Base-by-base conservation (phyloP, 2,113 vertebrate species). In the Macquaria australasica region DNA sequence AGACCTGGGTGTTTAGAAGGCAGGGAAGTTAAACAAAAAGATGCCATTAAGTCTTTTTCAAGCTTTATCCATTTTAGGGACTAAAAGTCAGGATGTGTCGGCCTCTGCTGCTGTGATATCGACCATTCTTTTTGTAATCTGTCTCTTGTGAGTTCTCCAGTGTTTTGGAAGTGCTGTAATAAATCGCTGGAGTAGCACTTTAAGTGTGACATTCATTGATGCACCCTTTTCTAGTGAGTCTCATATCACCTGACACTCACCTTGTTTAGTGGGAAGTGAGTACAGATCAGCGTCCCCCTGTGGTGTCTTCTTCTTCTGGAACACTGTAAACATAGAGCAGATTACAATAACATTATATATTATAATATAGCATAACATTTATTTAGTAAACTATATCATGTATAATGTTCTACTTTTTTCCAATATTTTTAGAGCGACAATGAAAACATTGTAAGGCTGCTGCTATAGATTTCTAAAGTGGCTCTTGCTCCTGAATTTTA, bases 241-340 rank as follows among this genome's bases (percentile, higher is more conserved):
- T 5, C 25, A 8, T 14, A 0, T 53, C 28, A 68, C 14, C 50
- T 41, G 10, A 16, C 14, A 39, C 72, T 77, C 94, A 98, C 97
- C 95, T 71, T 93, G 92, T 90, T 96, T 98, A 48, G 91, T 91
- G 41, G 91, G 79, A 43, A 92, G 5, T 15, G 90, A 94, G 69
- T 94, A 95, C 1, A 86, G 87, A 79, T 94, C 96, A 9, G 75
- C 51, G 28, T 95, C 93, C 6, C 76, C 69, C 68, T 92, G 93
- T 55, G 91, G 93, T 56, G 77, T 74, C 63, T 93, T 92, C 93
- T 97, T 97, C 76, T 96, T 96, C 89, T 97, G 96, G 87, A 99
- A 97, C 79, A 98, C 97, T 98, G 84, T 63, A 73, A 88, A 88
- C 88, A 59, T 28, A 90, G 14, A 67, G 8, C 20, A 87, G 25